phyloP scores from a whole-genome alignment of 2,113 vertebrate species.

The Tauraco erythrolophus region DNA sequence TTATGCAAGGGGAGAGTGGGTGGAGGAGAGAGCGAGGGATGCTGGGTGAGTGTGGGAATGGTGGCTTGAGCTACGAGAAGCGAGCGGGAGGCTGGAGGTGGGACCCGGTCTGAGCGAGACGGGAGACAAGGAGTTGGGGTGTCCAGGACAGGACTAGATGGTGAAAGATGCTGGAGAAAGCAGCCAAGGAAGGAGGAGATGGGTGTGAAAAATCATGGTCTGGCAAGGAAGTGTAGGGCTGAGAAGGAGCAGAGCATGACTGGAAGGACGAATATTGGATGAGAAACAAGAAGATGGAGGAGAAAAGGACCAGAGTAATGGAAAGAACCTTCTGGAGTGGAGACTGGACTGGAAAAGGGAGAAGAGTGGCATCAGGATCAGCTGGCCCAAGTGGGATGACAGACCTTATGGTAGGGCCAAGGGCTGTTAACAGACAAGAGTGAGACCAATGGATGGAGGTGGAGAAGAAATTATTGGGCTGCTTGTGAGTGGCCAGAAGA shows the following conservation, averaged over 20 bases:
- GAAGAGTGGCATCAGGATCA: neutral
- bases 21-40: neutral
- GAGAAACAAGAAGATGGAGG: neutral
- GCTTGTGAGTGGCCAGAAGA: neutral
- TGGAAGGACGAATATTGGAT: neutral
- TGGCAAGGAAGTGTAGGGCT: neutral
- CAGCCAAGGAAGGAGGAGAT: neutral
- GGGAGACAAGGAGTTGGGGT: neutral
- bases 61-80: neutral
- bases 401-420: neutral
- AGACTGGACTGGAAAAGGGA: neutral
- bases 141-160: neutral
- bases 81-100: neutral
- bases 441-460: neutral
- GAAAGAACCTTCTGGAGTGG: neutral
- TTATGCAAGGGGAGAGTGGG: neutral
- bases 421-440: neutral
- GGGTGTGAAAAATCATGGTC: neutral
- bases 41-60: neutral
- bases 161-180: neutral
- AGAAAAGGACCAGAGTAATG: neutral
- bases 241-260: neutral
- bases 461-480: neutral
- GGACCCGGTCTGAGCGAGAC: rapidly evolving
- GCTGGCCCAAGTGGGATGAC: neutral